Evolutionary conservation across 2,888 invertebrate species (phyloP).

Genomic region (Callinectes sapidus): DNA sequence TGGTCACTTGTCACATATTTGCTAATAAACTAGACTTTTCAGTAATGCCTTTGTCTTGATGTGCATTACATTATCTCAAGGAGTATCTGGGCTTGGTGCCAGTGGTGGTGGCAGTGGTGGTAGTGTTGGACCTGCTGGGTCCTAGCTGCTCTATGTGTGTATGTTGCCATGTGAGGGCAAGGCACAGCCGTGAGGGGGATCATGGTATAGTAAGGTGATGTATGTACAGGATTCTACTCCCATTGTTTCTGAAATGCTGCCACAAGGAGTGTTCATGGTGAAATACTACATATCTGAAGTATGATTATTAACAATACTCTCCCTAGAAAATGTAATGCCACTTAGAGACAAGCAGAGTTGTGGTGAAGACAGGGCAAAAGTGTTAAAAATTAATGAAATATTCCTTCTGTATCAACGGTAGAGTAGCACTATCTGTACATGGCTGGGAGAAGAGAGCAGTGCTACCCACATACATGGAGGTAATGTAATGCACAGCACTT

Average conservation of each 20-base stretch:
- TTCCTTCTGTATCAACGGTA: background rate
- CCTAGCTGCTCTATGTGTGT: background rate
- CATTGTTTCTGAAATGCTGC: background rate
- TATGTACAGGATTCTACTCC: background rate
- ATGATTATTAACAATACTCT: background rate
- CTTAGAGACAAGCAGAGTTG: background rate
- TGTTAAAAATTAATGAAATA: background rate
- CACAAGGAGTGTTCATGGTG: background rate
- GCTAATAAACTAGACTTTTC: conserved; percentile 22
- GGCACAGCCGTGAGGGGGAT: background rate
- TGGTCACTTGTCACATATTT: conserved; percentile 42
- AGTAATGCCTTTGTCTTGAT: conserved; percentile 39
- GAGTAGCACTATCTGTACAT: background rate
- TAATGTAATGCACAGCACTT: conserved; percentile 52
- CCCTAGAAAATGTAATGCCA: background rate
- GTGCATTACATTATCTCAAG: conserved; percentile 45
- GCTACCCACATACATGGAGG: background rate
- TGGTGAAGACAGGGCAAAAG: background rate
- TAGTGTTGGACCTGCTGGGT: background rate
- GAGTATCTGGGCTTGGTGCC: background rate
- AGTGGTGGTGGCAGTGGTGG: background rate
- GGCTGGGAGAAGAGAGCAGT: background rate
- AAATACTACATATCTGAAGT: background rate
- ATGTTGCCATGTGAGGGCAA: background rate
- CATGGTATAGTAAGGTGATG: background rate